Conservation (phyloP, 2,113 vertebrate species). For the Opisthocomus hoazin region DNA sequence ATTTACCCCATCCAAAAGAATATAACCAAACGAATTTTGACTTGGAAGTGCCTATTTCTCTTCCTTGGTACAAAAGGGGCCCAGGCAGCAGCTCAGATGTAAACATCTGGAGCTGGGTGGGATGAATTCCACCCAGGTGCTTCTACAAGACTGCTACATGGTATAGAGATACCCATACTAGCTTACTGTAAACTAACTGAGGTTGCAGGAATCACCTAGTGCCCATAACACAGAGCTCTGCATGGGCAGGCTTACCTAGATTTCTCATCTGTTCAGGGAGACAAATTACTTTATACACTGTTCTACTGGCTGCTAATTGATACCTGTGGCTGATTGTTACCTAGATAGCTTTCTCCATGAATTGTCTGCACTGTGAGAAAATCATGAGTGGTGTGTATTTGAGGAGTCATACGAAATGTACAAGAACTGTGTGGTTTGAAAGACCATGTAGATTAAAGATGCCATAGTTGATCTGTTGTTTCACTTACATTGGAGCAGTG, state of each 20-base stretch:
- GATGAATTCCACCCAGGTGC: not conserved
- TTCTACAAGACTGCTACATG: not conserved
- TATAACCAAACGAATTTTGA: not conserved
- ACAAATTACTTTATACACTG: not conserved
- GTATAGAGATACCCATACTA: not conserved
- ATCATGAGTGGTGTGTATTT: not conserved
- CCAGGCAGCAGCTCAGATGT: not conserved
- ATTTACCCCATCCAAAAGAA: not conserved
- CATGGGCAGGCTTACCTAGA: accelerated
- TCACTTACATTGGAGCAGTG: not conserved
- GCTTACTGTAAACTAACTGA: not conserved
- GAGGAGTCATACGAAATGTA: not conserved
- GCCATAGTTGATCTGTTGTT: not conserved
- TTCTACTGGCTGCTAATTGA: not conserved
- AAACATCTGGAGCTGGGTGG: not conserved
- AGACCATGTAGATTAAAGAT: not conserved
- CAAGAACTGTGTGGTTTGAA: not conserved
- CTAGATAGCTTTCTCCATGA: not conserved
- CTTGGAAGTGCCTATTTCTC: not conserved
- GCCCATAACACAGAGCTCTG: not conserved
- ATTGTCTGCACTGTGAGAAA: not conserved
- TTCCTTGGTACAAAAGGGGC: not conserved
- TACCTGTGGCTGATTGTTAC: accelerated
- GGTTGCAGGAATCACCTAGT: not conserved
- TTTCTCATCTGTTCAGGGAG: not conserved